Base-by-base conservation (phyloP, 2,797 vertebrate genomes). In the Denticeps clupeoides region DNA sequence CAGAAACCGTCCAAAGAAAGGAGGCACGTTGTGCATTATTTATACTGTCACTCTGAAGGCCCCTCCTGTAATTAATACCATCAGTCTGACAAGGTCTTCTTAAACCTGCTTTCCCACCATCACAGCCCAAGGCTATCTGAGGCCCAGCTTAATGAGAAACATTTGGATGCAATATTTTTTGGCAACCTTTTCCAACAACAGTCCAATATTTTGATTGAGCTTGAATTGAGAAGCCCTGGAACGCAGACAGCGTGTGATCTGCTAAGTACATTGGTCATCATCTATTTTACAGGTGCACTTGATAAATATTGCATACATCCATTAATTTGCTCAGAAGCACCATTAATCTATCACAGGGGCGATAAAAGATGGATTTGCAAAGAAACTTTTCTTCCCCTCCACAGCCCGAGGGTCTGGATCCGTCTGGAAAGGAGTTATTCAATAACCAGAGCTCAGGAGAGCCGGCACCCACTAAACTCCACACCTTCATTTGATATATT, bases 51-150 rank as follows among this genome's bases (percentile, higher is more conserved):
- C 58, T 53, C 55, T 56, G 58, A 40, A 53, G 53, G 56, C 72
- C 55, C 57, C 63, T n/a, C 38, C 18, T 58, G 67, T 78, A 79
- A 78, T 80, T 74, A 79, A 80, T 75, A 75, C 64, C 70, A 72
- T 72, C 64, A 68, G 63, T 66, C 60, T 69, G 65, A 71, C 68
- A 70, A 65, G 60, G 67, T 75, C 71, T 68, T 64, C 66, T 63
- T 68, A 75, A 70, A 47, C 52, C 59, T 16, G 45, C 44, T 56
- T 70, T 69, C 72, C 61, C 16, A 18, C 16, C 7, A 32, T 37
- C 33, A 73, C 70, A 58, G 67, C 67, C 62, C 63, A 61, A 41
- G 48, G 68, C 40, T 63, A 63, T 72, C 69, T 71, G 75, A 66
- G 62, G 56, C 58, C 63, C 70, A 72, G 53, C 75, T 77, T 76